A percentile compares a stretch with the other conserved stretches of the same genome.
Evolutionary conservation across 2,888 invertebrate genomes (phyloP).

Genomic region (Mactromeris polynyma): DNA sequence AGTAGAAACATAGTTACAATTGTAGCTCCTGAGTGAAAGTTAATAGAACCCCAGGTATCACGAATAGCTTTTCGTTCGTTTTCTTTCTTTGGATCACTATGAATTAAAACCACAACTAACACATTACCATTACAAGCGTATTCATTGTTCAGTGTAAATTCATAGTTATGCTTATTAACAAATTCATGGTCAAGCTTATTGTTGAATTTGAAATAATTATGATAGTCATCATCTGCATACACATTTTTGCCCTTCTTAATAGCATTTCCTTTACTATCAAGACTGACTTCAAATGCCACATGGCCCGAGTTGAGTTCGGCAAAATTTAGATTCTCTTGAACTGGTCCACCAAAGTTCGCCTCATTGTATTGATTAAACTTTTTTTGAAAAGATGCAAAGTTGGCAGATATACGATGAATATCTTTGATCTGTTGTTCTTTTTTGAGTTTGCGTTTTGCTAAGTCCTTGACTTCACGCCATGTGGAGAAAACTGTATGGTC

Average conservation of each 20-base stretch:
- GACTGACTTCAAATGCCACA: background rate
- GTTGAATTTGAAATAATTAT: constrained; percentile 27
- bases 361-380: background rate
- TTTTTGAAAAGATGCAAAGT: constrained; percentile 32
- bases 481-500: constrained; percentile 13
- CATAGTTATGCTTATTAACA: constrained; percentile 54
- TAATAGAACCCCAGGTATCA: constrained; percentile 73
- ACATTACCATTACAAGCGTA: constrained; percentile 62
- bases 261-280: background rate
- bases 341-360: background rate
- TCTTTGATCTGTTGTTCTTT: constrained; percentile 24
- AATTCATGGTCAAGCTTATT: constrained; percentile 23
- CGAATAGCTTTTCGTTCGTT: constrained; percentile 69
- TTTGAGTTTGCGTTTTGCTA: too few species aligned
- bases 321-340: background rate
- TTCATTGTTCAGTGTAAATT: constrained; percentile 57
- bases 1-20: constrained; percentile 70
- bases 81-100: constrained; percentile 69
- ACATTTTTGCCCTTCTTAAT: background rate
- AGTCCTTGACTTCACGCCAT: background rate
- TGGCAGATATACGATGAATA: constrained; percentile 34
- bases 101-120: constrained; percentile 65
- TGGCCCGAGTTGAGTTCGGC: background rate
- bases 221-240: constrained; percentile 20
- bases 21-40: constrained; percentile 40